Base-by-base conservation (phyloP, 2,888 invertebrate species). In the Drosophila affinis region DNA sequence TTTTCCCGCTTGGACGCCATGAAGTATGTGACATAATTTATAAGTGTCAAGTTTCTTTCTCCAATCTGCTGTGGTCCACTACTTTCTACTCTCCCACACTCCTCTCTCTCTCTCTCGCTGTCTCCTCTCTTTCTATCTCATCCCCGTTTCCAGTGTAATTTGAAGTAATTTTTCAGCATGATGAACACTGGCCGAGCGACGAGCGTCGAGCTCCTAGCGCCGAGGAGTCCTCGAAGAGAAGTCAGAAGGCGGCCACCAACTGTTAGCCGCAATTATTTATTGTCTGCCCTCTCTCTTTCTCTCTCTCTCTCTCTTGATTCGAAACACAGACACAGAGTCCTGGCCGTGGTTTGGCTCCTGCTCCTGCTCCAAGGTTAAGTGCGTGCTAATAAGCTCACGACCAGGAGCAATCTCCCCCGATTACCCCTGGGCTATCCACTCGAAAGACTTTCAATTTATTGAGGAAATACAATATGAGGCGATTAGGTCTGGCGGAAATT, bases 1-100 rank as follows among this genome's bases (percentile, higher is more conserved):
- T 78, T 79, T 76, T 65, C 51, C 64, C 65, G 70, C 76, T 39
- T 56, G 58, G 51, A 65, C 86, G 76, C 64, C 78, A 72, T 67
- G 71, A 72, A 79, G 80, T 74, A 86, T 88, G 87, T 83, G 83
- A 82, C 80, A 78, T 75, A 79, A 84, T 88, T 84, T 88, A 86
- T 86, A 82, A 86, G 83, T 75, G 80, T 82, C 86, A 87, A 82
- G 77, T 83, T 79, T 81, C 54, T 70, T 70, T 7, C 39, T 39
- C 39, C 39, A 39, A 39, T 39, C 39, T 39, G 39, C 62, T 69
- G 14, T 58, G 54, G 29, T 52, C 32, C 32, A 12, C 32, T 45
- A 39, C n/a, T 14, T 12, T 34, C 9, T 12, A 21, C n/a, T 14
- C n/a, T n/a, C 49, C 14, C 1, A 2, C 3, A 2, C 21, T 18